These are phyloP conservation scores for Drosophila quinaria DNA, from an alignment of 2,888 invertebrate species.

Conservation along the genomic window DNA sequence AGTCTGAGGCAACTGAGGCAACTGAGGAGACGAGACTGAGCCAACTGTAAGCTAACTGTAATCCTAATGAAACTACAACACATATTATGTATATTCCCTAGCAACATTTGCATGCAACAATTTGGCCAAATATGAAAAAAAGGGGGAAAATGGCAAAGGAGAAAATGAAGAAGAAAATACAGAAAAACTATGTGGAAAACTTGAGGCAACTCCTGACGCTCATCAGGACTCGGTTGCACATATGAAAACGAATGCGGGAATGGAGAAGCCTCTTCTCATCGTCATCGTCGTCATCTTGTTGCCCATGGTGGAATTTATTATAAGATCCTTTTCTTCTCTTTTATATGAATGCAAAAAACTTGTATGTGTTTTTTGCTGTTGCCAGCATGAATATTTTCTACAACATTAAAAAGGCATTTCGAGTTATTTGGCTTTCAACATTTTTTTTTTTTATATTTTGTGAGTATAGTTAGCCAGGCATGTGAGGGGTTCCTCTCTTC, in stretches of 20 bases:
- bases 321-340: slow-evolving; percentile 75
- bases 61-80: slow-evolving; percentile 81
- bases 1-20: slow-evolving; percentile 37
- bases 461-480: slow-evolving; percentile 55
- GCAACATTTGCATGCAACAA: slow-evolving; percentile 78
- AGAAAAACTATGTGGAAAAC: slow-evolving; percentile 30
- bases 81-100: slow-evolving; percentile 61
- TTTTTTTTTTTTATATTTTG: slow-evolving; percentile 63
- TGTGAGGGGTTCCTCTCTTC: slow-evolving; percentile 10
- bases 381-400: slow-evolving; percentile 68
- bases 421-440: slow-evolving; percentile 67
- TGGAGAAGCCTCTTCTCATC: slow-evolving; percentile 45
- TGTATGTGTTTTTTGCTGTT: slow-evolving; percentile 24
- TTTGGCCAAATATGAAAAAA: slow-evolving; percentile 59
- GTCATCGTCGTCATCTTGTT: slow-evolving; percentile 65
- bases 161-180: neutral
- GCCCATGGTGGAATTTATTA: slow-evolving; percentile 77
- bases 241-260: slow-evolving; percentile 43
- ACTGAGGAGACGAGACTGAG: slow-evolving; percentile 1
- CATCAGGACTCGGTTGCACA: slow-evolving; percentile 49
- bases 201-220: slow-evolving; percentile 47
- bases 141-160: neutral
- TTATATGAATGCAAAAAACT: slow-evolving; percentile 70
- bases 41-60: slow-evolving; percentile 70
- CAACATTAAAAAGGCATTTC: slow-evolving; percentile 77